Conservation (phyloP, 2,888 invertebrate species). For the Epinotia nisella region DNA sequence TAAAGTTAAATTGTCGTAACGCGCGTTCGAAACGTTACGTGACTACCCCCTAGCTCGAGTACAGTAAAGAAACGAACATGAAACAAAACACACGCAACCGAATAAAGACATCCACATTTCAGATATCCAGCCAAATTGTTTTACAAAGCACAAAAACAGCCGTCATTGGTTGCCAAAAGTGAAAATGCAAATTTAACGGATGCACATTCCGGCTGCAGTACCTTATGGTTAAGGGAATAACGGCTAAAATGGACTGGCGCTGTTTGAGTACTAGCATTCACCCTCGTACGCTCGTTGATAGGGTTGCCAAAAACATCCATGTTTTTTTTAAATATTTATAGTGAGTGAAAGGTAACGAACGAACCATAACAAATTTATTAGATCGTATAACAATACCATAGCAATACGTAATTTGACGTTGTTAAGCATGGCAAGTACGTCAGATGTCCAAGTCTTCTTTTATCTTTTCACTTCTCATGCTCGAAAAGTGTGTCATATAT, state of each 20-base stretch:
- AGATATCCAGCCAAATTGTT: slow-evolving; percentile 28
- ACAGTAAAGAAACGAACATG: neutral
- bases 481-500: no score
- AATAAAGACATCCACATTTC: slow-evolving; percentile 24
- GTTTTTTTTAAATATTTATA: neutral
- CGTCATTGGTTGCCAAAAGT: slow-evolving; percentile 19
- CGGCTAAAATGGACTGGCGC: neutral
- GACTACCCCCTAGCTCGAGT: no score
- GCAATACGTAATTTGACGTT: no score
- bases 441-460: no score
- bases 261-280: neutral
- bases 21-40: no score
- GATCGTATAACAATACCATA: no score
- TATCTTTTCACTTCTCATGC: no score
- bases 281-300: slow-evolving; percentile 16
- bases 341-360: neutral
- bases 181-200: slow-evolving; percentile 17
- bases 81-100: neutral
- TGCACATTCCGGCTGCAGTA: neutral
- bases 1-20: no score
- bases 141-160: slow-evolving; percentile 10
- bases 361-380: no score
- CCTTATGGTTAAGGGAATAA: slow-evolving; percentile 1
- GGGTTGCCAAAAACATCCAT: slow-evolving; percentile 18
- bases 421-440: no score